A percentile compares a stretch with the other conserved stretches of the same genome.
These are phyloP conservation scores for Hybognathus amarus DNA, from an alignment of 2,797 vertebrate species.

Conservation along the genomic window DNA sequence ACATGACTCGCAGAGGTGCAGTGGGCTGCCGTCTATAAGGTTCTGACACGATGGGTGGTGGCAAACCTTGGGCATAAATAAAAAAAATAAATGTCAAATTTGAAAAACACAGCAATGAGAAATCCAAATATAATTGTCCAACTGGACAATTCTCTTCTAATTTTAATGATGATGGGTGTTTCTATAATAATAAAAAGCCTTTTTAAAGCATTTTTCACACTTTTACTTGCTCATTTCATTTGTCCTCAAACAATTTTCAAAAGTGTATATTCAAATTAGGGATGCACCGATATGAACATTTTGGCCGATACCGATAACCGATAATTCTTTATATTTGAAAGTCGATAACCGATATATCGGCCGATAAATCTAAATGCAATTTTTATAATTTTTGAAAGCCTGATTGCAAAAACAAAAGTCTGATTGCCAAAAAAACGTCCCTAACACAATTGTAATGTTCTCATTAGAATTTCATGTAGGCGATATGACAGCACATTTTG, in stretches of 20 bases:
- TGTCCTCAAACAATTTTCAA: background rate
- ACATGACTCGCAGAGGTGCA: conserved; percentile 90
- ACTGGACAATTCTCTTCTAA: background rate
- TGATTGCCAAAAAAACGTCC: no score
- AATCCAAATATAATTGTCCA: background rate
- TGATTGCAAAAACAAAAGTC: no score
- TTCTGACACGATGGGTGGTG: conserved; percentile 87
- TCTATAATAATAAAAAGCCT: background rate
- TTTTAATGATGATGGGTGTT: background rate
- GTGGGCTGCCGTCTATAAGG: conserved; percentile 83
- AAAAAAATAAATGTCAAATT: conserved; percentile 24
- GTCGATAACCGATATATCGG: no score
- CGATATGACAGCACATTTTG: no score
- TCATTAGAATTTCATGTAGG: no score
- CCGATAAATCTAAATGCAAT: no score
- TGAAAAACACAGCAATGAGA: background rate
- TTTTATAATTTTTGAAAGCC: no score
- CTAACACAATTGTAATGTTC: no score
- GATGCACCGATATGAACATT: no score
- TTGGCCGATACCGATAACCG: no score
- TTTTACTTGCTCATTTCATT: background rate
- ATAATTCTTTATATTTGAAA: no score
- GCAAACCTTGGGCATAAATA: conserved; percentile 81
- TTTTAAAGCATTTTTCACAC: background rate
- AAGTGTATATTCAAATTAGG: no score